A percentile compares a stretch with the other conserved stretches of the same genome.
phyloP scores from a whole-genome alignment of 30 jellyfish, hydroid and myxozoan genomes.

The Turritopsis dohrnii region DNA sequence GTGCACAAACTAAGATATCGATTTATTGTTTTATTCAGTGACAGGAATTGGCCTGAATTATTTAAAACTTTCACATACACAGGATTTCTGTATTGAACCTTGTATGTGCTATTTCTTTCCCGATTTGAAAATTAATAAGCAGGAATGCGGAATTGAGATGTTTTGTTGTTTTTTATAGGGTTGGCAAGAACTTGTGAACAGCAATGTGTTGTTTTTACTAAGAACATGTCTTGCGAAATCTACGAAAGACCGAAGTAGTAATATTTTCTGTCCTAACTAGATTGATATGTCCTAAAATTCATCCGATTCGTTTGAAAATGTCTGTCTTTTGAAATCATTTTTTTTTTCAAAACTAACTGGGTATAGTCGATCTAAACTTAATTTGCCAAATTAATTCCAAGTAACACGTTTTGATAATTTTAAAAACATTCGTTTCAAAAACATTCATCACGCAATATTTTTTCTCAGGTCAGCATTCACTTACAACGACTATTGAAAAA shows the following conservation, averaged over 20 bases:
- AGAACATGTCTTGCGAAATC: constrained; percentile 89
- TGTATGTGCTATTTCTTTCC: not conserved
- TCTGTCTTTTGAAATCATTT: too few relatives aligned
- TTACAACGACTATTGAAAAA: constrained; percentile 36
- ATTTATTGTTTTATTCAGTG: too few relatives aligned
- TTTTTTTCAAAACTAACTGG: too few relatives aligned
- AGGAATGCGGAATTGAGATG: not conserved
- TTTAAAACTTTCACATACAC: too few relatives aligned
- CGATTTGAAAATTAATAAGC: not conserved
- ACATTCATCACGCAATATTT: too few relatives aligned
- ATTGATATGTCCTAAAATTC: too few relatives aligned
- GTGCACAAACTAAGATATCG: too few relatives aligned
- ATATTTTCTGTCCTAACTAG: not conserved
- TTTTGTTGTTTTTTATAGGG: constrained; percentile 57
- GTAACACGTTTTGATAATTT: not conserved
- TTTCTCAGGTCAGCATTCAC: not conserved
- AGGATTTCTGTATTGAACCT: too few relatives aligned
- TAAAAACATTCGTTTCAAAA: too few relatives aligned
- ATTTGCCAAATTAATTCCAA: not conserved
- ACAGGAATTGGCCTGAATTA: too few relatives aligned
- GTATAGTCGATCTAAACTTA: too few relatives aligned
- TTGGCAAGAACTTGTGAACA: constrained; percentile 78
- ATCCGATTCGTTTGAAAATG: too few relatives aligned
- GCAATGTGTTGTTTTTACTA: constrained; percentile 50
- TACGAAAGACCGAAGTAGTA: constrained; percentile 72